Evolutionary conservation across 1,140 invertebrate species (phyloP).

Genomic region (Alviniconcha marisindica): DNA sequence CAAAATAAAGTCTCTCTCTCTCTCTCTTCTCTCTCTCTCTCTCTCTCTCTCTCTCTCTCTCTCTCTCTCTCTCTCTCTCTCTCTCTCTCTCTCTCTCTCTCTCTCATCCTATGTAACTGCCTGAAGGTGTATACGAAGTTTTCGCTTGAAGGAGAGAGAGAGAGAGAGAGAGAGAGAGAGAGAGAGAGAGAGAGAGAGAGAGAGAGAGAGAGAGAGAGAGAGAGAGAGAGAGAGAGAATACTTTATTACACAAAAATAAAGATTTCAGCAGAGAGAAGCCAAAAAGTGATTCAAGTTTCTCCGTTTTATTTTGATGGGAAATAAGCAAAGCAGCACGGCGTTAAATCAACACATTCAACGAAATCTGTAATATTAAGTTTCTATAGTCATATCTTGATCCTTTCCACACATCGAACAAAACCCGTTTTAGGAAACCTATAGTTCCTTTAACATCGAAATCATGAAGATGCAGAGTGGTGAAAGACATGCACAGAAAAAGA

Average conservation of each 20-base stretch:
- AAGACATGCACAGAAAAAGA: too few relatives aligned
- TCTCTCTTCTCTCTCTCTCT: not conserved
- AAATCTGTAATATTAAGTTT: too few relatives aligned
- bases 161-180: not conserved
- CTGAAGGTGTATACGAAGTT: not conserved
- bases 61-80: conserved; percentile 24
- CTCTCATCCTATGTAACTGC: not conserved
- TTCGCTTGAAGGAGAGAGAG: not conserved
- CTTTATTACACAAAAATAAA: not conserved
- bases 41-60: not conserved
- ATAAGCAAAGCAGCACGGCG: too few relatives aligned
- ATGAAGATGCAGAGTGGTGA: too few relatives aligned
- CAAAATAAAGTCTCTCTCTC: not conserved
- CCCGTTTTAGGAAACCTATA: too few relatives aligned
- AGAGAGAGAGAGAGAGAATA: not conserved
- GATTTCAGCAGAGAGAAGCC: not conserved
- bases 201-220: not conserved
- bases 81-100: not conserved
- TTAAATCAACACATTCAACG: too few relatives aligned
- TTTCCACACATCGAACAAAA: too few relatives aligned
- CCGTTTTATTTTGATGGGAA: too few relatives aligned
- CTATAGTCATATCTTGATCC: too few relatives aligned
- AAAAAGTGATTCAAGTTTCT: too few relatives aligned
- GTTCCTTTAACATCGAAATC: too few relatives aligned
- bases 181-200: not conserved